Evolutionary conservation across 2,888 invertebrate species (phyloP).

Genomic region (Drosophila barbarae): DNA sequence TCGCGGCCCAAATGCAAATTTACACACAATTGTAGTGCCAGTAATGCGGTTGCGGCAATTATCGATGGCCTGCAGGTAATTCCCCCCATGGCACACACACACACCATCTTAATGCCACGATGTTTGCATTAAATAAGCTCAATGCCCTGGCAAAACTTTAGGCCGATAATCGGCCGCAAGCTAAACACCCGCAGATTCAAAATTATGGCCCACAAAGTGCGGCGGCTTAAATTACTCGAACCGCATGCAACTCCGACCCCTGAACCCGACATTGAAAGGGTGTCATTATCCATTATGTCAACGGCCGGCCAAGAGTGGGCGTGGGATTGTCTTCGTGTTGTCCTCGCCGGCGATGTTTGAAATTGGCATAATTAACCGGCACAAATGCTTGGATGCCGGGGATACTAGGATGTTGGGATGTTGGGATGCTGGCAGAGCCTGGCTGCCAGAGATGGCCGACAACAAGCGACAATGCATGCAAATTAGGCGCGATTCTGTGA

Average conservation of each 20-base stretch:
- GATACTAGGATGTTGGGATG: conserved; percentile 2
- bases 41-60: conserved; percentile 10
- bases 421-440: neutral
- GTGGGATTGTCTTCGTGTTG: conserved; percentile 27
- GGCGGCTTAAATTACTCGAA: conserved; percentile 38
- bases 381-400: conserved; percentile 9
- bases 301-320: conserved; percentile 29
- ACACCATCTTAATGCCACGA: conserved; percentile 29
- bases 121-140: conserved; percentile 32
- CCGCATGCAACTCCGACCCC: conserved; percentile 19
- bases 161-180: conserved; percentile 40
- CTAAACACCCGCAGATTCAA: conserved; percentile 41
- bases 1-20: neutral
- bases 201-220: conserved; percentile 35
- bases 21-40: neutral
- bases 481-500: conserved; percentile 55
- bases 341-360: conserved; percentile 35
- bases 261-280: conserved; percentile 23
- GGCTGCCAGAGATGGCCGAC: conserved; percentile 29
- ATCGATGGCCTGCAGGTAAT: conserved; percentile 12
- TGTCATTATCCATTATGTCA: conserved; percentile 55
- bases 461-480: conserved; percentile 65
- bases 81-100: neutral
- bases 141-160: conserved; percentile 35
- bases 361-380: conserved; percentile 60